Base-by-base conservation (phyloP, 2,113 vertebrate species). In the Halichoeres trimaculatus region DNA sequence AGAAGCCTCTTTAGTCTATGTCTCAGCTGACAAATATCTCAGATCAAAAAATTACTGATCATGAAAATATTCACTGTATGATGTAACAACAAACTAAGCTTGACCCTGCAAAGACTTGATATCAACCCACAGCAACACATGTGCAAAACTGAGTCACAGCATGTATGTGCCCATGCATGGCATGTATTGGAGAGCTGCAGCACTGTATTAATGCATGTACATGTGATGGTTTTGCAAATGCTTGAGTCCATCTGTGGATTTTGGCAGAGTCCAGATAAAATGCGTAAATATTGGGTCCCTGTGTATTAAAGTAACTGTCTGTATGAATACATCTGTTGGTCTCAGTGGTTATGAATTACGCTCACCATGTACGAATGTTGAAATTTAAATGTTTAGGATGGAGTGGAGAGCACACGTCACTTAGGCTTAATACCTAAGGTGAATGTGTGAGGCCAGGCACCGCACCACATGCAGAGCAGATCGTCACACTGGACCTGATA, bases 381-480 rank as follows among this genome's bases (percentile, higher is more conserved):
- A 75, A 75, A 83, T 83, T 81, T 81, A 78, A 70, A 83, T 84
- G 72, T 70, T 55, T 64, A 57, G 51, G 76, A 81, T 78, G 74
- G 60, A 34, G 72, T 72, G 80, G 51, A 74, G 59, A 64, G 54
- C 64, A 54, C 41, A 62, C 17, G 55, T 51, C 1, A 41, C 71
- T 70, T 53, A 80, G 59, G 75, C 79, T 74, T 47, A 35, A 69
- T 62, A 71, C 68, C 76, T 57, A 82, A 80, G 58, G 87, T 85
- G 84, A 68, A 84, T 87, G 71, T 76, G 76, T 76, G 74, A 75
- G 75, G 70, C 51, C 60, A 72, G 70, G 79, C 84, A 47, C 52
- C 3, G 78, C 74, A 75, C 59, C 60, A 81, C 87, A 90, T 91
- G 89, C 89, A 90, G 77, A 80, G 84, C 79, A 73, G 69, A 86